Evolutionary conservation across 2,797 vertebrate genomes (phyloP).

Genomic region (Channallabes apus): DNA sequence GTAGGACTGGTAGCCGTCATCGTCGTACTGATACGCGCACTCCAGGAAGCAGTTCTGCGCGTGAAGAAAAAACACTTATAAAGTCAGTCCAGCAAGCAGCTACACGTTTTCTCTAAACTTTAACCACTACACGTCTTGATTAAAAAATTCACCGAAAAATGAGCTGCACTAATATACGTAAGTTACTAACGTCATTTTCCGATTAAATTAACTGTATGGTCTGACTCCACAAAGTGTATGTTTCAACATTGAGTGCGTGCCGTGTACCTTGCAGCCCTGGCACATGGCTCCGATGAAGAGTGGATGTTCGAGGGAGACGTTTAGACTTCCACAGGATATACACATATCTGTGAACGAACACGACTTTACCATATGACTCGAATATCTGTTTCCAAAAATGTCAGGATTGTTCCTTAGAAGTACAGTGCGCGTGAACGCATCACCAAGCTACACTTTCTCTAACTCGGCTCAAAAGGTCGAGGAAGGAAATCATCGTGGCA

Average conservation of each 20-base stretch:
- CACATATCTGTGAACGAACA: conserved; percentile 80
- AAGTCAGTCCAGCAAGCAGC: background rate
- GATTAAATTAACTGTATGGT: background rate
- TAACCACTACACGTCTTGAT: background rate
- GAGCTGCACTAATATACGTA: background rate
- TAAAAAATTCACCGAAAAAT: background rate
- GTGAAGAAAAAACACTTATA: conserved; percentile 7
- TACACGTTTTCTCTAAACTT: background rate
- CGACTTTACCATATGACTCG: background rate
- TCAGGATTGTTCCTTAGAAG: background rate
- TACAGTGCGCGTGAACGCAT: background rate
- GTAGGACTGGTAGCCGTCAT: conserved; percentile 95
- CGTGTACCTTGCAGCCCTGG: conserved; percentile 84
- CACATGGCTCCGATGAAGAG: conserved; percentile 93
- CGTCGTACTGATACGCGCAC: conserved; percentile 93
- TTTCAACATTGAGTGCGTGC: background rate
- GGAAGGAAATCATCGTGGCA: background rate
- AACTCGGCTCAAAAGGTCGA: background rate
- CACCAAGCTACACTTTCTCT: background rate
- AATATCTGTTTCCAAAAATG: background rate
- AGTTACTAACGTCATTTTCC: background rate
- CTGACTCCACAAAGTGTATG: background rate
- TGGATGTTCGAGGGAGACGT: conserved; percentile 85
- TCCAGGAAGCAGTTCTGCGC: conserved; percentile 92
- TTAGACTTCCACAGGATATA: conserved; percentile 88